Conservation (phyloP, 2,888 invertebrate species). For the Serripes groenlandicus region DNA sequence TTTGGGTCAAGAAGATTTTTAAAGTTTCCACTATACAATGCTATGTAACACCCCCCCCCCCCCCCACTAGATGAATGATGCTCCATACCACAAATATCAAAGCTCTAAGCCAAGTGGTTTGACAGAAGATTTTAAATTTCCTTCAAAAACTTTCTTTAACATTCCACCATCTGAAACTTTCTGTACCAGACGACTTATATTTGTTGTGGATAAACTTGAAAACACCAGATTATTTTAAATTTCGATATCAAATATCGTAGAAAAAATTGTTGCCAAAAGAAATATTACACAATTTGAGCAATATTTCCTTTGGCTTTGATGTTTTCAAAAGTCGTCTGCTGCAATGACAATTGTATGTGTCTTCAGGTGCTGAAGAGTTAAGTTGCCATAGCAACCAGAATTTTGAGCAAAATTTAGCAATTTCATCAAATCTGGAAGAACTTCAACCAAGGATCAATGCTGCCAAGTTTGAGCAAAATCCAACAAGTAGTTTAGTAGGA, state of each 20-base stretch:
- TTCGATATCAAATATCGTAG: background rate
- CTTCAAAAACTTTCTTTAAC: background rate
- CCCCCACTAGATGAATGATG: background rate
- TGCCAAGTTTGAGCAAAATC: too few relatives aligned
- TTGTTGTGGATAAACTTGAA: too few relatives aligned
- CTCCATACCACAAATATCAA: background rate
- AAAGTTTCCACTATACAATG: background rate
- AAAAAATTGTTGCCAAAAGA: background rate
- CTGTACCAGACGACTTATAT: too few relatives aligned
- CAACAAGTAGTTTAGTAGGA: too few relatives aligned
- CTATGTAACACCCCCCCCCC: background rate
- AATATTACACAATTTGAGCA: background rate
- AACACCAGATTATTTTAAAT: too few relatives aligned
- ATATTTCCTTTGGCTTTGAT: background rate
- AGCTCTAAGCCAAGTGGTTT: background rate
- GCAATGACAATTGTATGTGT: too few relatives aligned
- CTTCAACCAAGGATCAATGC: too few relatives aligned
- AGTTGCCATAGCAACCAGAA: too few relatives aligned
- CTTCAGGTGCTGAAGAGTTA: too few relatives aligned
- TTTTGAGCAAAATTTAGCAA: too few relatives aligned
- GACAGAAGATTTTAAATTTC: background rate
- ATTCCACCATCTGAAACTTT: too few relatives aligned
- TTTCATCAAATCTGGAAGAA: too few relatives aligned
- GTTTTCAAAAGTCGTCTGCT: background rate
- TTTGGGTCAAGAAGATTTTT: background rate